Conservation (phyloP, 2,888 invertebrate species). For the Chalcis sispes region DNA sequence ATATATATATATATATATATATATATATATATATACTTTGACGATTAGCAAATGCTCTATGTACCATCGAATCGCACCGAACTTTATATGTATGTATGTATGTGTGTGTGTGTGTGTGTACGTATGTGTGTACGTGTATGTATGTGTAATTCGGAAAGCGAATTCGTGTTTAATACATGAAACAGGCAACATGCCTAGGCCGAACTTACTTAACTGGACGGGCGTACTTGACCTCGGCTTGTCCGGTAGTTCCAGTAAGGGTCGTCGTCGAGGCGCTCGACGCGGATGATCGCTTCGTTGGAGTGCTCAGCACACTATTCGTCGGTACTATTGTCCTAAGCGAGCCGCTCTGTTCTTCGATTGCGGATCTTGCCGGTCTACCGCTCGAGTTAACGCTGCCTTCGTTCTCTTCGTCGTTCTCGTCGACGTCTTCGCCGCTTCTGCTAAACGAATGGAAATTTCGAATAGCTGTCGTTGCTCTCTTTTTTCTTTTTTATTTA, state of each 20-base stretch:
- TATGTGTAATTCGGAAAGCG: constrained; percentile 13
- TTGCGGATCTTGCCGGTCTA: constrained; percentile 53
- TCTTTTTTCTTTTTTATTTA: no score
- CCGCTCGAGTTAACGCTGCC: neutral
- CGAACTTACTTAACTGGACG: constrained; percentile 72
- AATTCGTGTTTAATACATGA: constrained; percentile 40
- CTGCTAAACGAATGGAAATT: no score
- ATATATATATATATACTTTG: no score
- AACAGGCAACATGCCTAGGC: constrained; percentile 59
- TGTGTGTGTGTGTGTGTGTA: neutral
- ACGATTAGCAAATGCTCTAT: no score
- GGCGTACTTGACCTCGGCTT: constrained; percentile 73
- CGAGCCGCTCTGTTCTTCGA: constrained; percentile 61
- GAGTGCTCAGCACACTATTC: constrained; percentile 62
- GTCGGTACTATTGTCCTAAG: constrained; percentile 66
- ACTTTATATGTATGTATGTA: constrained; percentile 4
- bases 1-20: no score
- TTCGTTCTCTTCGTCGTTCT: neutral
- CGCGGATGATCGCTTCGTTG: constrained; percentile 64
- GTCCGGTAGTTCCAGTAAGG: constrained; percentile 29
- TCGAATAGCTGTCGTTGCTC: no score
- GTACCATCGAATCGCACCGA: no score
- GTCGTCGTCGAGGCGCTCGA: constrained; percentile 63
- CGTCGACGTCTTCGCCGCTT: constrained; percentile 1
- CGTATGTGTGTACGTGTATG: neutral